Evolutionary conservation across 53 echinoderm and acorn worm species (phyloP).

Genomic region (Hippasteria phrygiana): DNA sequence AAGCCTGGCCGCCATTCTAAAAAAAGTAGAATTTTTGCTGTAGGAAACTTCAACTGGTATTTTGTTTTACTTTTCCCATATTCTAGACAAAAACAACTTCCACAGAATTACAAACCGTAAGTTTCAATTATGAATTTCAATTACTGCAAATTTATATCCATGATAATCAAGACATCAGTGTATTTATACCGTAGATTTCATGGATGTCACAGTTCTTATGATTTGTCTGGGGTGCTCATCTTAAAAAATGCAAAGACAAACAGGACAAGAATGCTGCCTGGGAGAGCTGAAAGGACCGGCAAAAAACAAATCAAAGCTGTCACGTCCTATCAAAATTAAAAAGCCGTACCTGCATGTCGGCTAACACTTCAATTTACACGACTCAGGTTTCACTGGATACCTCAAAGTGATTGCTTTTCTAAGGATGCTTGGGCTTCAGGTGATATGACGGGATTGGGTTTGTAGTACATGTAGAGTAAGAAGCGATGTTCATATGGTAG

Average conservation of each 20-base stretch:
- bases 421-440: no score
- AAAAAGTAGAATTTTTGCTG: no score
- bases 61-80: no score
- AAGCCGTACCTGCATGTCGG: neutral
- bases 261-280: neutral
- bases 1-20: no score
- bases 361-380: conserved; percentile 9
- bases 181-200: neutral
- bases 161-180: no score
- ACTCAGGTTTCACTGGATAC: neutral
- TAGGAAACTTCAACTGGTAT: no score
- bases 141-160: no score
- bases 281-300: neutral
- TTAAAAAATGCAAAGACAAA: neutral
- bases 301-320: conserved; percentile 36
- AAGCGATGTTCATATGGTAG: no score
- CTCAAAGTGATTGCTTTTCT: neutral
- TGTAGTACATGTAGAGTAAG: no score
- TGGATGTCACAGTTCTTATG: neutral
- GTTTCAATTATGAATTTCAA: no score
- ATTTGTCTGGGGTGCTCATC: neutral
- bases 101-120: no score
- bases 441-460: neutral
- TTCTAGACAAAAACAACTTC: no score
- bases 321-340: conserved; percentile 32